Base-by-base conservation (phyloP, 2,888 invertebrate species). In the Perdita meconis region DNA sequence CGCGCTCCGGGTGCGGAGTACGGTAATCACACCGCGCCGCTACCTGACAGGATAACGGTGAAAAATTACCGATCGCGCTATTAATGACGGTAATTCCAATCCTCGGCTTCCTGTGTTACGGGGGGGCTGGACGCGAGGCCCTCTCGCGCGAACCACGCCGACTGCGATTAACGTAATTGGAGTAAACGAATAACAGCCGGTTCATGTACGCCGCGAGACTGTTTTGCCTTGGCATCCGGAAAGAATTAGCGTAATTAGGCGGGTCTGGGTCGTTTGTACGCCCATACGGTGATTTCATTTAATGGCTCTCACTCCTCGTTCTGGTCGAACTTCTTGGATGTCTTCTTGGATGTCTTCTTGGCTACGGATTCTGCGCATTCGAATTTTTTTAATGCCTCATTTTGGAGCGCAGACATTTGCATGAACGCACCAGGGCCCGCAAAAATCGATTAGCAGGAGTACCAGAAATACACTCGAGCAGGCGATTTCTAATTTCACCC, bases 31-130 rank as follows among this genome's bases (percentile, higher is more conserved):
- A 73, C 60, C 6, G 61, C 69, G 61, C 38, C 60, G 69, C 57
- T 66, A 70, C 63, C 73, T 56, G 76, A 55, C 61, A 60, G 56
- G 57, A 51, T 84, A 84, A 84, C 84, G 84, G 84, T 82, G 63
- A 82, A 84, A 82, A 84, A 84, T 84, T 80, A 73, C 76, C 67
- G 80, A 78, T 78, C 73, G 24, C 74, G 53, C 71, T 71, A 78
- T 84, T 84, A 84, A 84, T 84, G 84, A 84, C 78, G 74, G 63
- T 84, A 66, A 82, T 82, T 82, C 82, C 80, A 80, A 84, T 81
- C 64, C 68, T 24, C 72, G 59, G 81, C 84, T 84, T 84, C 84
- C 84, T 64, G 84, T 78, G 75, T 80, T 84, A 82, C 80, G 68
- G 40, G 36, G 55, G 34, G 36, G n/a, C n/a, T n/a, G n/a, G n/a